Percentiles rank a stretch among this genome's conserved stretches.
Evolutionary conservation across 2,113 vertebrate species (phyloP).

Genomic region (Rhodinocichla rosea): DNA sequence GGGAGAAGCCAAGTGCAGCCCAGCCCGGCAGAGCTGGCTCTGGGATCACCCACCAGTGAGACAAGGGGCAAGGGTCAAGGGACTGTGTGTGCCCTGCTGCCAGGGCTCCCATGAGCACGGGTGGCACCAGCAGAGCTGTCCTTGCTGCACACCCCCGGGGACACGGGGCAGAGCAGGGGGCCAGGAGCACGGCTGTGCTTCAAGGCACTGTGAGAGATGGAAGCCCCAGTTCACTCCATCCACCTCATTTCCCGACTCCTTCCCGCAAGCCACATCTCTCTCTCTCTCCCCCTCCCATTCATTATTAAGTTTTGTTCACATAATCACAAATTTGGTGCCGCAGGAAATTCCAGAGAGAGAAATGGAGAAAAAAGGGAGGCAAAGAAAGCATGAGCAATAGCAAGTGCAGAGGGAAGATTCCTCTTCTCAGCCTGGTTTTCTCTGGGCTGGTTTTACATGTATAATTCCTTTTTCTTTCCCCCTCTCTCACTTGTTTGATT

Average conservation of each 20-base stretch:
- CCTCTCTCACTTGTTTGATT: conserved; percentile 45
- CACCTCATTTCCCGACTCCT: neutral
- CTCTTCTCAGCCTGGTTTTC: neutral
- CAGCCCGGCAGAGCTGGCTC: neutral
- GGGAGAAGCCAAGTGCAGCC: neutral
- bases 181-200: neutral
- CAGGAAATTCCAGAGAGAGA: neutral
- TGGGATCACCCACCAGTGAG: fast-evolving
- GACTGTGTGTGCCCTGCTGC: fast-evolving
- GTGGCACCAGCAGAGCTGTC: neutral
- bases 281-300: neutral
- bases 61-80: neutral
- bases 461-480: conserved; percentile 8
- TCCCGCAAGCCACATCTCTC: neutral
- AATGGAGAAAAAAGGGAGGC: neutral
- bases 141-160: neutral
- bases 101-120: fast-evolving
- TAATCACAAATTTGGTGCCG: neutral
- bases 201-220: fast-evolving
- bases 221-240: neutral
- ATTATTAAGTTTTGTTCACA: neutral
- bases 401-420: neutral
- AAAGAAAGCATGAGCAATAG: neutral
- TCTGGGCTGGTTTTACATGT: neutral
- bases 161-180: neutral